Base-by-base conservation (phyloP, 2,888 invertebrate species). In the Dicyrtoma fusca region DNA sequence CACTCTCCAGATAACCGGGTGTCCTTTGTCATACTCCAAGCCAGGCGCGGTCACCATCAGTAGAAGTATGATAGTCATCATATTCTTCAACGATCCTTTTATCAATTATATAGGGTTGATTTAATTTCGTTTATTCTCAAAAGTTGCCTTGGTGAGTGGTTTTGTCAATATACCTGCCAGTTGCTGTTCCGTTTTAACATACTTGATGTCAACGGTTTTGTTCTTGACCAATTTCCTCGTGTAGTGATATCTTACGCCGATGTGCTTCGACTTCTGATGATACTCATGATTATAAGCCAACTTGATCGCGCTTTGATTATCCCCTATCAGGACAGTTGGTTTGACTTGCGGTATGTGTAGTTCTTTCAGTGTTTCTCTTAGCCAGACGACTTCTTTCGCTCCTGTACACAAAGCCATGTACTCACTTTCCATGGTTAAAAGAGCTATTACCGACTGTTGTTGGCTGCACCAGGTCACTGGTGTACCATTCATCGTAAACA, bases 251-350 rank as follows among this genome's bases (percentile, higher is more conserved):
- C 74, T 19, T 0, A 80, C 57, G 21, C 72, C 76, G 26, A 81
- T 80, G 64, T 81, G 81, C 55, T 81, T 81, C 0, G 77, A 77
- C 45, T 74, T 44, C 6, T 71, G 51, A 49, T 79, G 79, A 19
- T 71, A 62, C 23, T 75, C 76, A 1, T 75, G 74, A 62, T 81
- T 81, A 0, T 77, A 57, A 0, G 76, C 70, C 14, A 81, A 49
- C 17, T 65, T 74, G 1, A 78, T 75, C 1, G 77, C 77, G 13
- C 74, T 73, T 23, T 71, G 72, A 45, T 80, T 80, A 69, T 80
- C 81, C 3, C 66, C 69, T 1, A 61, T 1, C 5, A 62, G n/a
- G 10, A 42, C 11, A 1, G 34, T 25, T 8, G 51, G 21, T 53
- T n/a, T n/a, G 11, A 0, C 10, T 21, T 51, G 11, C 6, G 8